A percentile compares a stretch with the other conserved stretches of the same genome.
These are phyloP conservation scores for Hippoglossus stenolepis DNA, from an alignment of 2,113 vertebrate species.

Conservation along the genomic window DNA sequence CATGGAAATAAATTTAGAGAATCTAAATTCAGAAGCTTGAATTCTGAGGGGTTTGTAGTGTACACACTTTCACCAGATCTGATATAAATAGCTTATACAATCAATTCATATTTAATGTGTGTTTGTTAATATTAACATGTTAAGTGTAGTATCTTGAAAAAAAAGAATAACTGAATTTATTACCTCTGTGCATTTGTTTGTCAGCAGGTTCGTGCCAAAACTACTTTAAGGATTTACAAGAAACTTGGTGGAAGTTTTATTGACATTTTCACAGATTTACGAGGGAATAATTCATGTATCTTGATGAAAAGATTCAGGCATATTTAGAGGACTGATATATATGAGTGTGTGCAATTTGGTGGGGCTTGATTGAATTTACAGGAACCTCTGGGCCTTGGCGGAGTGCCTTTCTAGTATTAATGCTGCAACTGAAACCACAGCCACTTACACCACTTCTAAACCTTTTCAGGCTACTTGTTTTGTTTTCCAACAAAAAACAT, in stretches of 20 bases:
- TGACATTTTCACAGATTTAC: no score
- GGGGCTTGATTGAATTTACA: no score
- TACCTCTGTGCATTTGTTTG: no score
- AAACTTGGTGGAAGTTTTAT: no score
- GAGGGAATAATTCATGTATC: no score
- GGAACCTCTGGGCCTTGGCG: no score
- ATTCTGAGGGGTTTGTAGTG: not conserved
- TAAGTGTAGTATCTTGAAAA: not conserved
- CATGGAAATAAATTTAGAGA: conserved; percentile 17
- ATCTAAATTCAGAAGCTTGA: conserved; percentile 4
- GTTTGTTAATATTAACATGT: not conserved
- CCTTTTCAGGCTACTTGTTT: not conserved
- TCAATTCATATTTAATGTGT: not conserved
- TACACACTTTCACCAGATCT: not conserved
- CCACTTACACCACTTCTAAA: not conserved
- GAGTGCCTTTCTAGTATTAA: no score
- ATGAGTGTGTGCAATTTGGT: no score
- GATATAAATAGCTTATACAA: not conserved
- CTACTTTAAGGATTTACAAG: no score
- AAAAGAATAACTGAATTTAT: not conserved
- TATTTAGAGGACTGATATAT: no score
- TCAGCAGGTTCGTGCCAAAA: no score
- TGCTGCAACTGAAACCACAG: conserved; percentile 4
- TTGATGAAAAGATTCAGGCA: no score
- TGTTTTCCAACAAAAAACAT: conserved; percentile 7